Conservation (phyloP, 2,888 invertebrate genomes). For the Ectropis crepuscularia region DNA sequence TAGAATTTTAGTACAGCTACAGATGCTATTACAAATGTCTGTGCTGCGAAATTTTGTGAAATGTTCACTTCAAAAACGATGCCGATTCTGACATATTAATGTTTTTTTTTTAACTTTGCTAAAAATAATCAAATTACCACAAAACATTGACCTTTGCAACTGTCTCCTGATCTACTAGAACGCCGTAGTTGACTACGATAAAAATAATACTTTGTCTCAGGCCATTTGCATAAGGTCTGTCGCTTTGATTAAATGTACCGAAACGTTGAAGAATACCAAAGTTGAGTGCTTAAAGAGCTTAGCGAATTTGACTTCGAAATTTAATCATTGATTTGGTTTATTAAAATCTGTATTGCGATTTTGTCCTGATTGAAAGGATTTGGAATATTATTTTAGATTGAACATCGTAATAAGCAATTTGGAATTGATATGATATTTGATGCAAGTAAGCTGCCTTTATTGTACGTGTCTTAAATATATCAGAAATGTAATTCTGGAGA, state of each 20-base stretch:
- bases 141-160: slow-evolving; percentile 3
- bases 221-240: slow-evolving; percentile 41
- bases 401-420: slow-evolving; percentile 12
- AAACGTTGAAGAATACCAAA: slow-evolving; percentile 27
- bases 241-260: slow-evolving; percentile 39
- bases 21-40: too few species aligned
- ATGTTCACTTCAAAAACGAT: too few species aligned
- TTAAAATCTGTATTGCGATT: slow-evolving; percentile 21
- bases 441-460: background rate
- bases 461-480: background rate
- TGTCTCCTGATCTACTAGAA: slow-evolving; percentile 18
- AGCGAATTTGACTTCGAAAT: slow-evolving; percentile 27
- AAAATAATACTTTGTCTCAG: slow-evolving; percentile 41
- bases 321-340: slow-evolving; percentile 25
- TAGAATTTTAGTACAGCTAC: too few species aligned
- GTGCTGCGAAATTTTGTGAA: too few species aligned
- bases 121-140: too few species aligned
- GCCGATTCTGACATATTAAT: too few species aligned
- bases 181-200: slow-evolving; percentile 39
- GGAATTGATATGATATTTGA: slow-evolving; percentile 4
- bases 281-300: slow-evolving; percentile 26
- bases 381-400: slow-evolving; percentile 8
- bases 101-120: too few species aligned
- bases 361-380: slow-evolving; percentile 15
- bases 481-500: too few species aligned